A percentile compares a stretch with the other conserved stretches of the same genome.
These are phyloP conservation scores for Palloptera scutellata DNA, from an alignment of 2,888 invertebrate species.

Conservation along the genomic window DNA sequence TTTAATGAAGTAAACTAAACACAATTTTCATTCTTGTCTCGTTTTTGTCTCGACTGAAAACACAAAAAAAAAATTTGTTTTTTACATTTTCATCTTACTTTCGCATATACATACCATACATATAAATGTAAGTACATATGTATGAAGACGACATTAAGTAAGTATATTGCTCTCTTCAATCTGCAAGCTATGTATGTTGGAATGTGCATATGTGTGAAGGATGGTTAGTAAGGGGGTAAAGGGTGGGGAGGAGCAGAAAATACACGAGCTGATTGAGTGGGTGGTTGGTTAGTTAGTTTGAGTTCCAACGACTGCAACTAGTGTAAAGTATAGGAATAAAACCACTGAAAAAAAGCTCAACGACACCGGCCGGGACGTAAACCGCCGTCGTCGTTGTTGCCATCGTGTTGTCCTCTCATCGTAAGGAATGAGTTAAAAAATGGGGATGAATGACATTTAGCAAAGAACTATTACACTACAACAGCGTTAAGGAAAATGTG, in stretches of 20 bases:
- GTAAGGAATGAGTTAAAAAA: background rate
- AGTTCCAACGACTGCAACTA: too few species aligned
- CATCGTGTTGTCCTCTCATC: too few species aligned
- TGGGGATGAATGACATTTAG: slow-evolving; percentile 34
- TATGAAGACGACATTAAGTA: slow-evolving; percentile 29
- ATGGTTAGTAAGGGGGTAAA: slow-evolving; percentile 16
- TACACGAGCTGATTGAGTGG: slow-evolving; percentile 44
- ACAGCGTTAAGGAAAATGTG: too few species aligned
- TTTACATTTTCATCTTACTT: slow-evolving; percentile 38
- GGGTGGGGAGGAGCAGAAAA: slow-evolving; percentile 14
- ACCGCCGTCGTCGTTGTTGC: too few species aligned
- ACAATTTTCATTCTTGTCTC: slow-evolving; percentile 56
- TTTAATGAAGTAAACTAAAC: slow-evolving; percentile 56
- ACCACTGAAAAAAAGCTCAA: slow-evolving; percentile 48
- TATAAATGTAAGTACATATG: slow-evolving; percentile 34
- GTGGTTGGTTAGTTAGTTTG: slow-evolving; percentile 43
- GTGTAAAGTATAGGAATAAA: slow-evolving; percentile 23
- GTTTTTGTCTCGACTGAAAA: slow-evolving; percentile 49
- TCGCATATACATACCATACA: slow-evolving; percentile 30
- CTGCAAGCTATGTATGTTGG: background rate
- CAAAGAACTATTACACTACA: too few species aligned
- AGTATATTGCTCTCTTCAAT: background rate
- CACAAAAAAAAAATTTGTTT: too few species aligned
- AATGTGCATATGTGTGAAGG: background rate
- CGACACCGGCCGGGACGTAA: slow-evolving; percentile 32